Evolutionary conservation across 2,888 invertebrate genomes (phyloP).

Genomic region (Drosophila greeni): DNA sequence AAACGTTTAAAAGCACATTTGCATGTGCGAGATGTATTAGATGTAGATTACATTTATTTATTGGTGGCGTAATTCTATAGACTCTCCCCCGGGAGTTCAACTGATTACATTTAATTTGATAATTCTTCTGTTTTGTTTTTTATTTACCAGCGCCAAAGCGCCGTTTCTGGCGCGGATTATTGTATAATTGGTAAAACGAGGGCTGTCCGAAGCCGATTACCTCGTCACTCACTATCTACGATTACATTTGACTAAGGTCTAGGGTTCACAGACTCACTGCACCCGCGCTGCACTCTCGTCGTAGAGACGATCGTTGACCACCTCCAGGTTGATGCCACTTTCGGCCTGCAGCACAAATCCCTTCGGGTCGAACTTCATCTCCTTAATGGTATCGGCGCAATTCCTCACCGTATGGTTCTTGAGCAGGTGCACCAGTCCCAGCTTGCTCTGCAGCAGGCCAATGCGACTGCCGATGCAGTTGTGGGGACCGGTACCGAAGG

Average conservation of each 20-base stretch:
- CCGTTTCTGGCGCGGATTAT: constrained; percentile 7
- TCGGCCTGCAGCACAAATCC: constrained; percentile 69
- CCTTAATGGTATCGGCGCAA: constrained; percentile 59
- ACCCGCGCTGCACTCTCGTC: constrained; percentile 32
- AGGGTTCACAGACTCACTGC: constrained; percentile 1
- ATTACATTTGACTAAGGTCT: neutral
- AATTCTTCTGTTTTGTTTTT: constrained; percentile 20
- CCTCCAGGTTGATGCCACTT: constrained; percentile 65
- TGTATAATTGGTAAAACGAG: constrained; percentile 1
- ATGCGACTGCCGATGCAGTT: constrained; percentile 78
- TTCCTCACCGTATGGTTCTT: constrained; percentile 73
- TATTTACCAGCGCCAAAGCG: constrained; percentile 7
- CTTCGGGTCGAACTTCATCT: constrained; percentile 70
- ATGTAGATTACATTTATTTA: constrained; percentile 29
- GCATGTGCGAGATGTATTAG: constrained; percentile 8
- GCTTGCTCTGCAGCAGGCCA: constrained; percentile 73
- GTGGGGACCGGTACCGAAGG: constrained; percentile 76
- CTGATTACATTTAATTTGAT: constrained; percentile 29
- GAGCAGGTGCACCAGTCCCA: constrained; percentile 75
- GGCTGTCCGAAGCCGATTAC: constrained; percentile 14
- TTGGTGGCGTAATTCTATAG: constrained; percentile 35
- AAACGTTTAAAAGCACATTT: constrained; percentile 23
- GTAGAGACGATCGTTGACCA: constrained; percentile 71
- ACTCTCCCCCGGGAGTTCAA: constrained; percentile 9
- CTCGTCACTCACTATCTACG: constrained; percentile 5